Base-by-base conservation (phyloP, 2,797 vertebrate species). In the Brachyalestes nurse region DNA sequence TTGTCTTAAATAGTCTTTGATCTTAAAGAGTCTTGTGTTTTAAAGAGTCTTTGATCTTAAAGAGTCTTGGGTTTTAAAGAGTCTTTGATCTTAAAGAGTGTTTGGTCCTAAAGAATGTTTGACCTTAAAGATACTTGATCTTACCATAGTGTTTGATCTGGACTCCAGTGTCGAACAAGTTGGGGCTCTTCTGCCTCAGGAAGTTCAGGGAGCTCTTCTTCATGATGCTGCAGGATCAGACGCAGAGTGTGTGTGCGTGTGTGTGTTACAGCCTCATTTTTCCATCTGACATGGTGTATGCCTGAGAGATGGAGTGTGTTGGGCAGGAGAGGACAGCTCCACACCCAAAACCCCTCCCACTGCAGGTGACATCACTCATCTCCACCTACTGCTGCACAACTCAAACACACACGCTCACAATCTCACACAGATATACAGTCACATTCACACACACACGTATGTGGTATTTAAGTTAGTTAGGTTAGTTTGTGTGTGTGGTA, bases 121-220 rank as follows among this genome's bases (percentile, higher is more conserved):
- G 25, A 34, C 5, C 0, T 13, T 14, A 0, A 38, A 7, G 6
- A 2, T 34, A 13, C 7, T 58, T n/a, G 19, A 58, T 28, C 94
- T 95, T 86, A 95, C 94, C 94, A 73, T 91, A 87, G 14, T 94
- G 93, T 77, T 86, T 90, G 70, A 91, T 86, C 87, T 92, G 87
- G 65, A 93, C 28, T 13, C 71, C 91, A 85, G 89, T 92, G 90
- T 90, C 94, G 86, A 91, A 95, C 2, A 95, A 92, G 67, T 90
- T 92, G 1, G 81, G 87, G 72, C 84, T 93, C 87, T 92, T 95
- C 66, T 91, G 91, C 86, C 90, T 84, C 87, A 92, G 34, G 83
- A 95, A 89, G 55, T 92, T 58, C 34, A 91, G 62, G 53, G 87
- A 0, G n/a, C 90, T 88, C 79, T 51, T 95, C 90, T 91, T 95